phyloP scores from a whole-genome alignment of 2,888 invertebrate species.

The Caenorhabditis parvicauda region DNA sequence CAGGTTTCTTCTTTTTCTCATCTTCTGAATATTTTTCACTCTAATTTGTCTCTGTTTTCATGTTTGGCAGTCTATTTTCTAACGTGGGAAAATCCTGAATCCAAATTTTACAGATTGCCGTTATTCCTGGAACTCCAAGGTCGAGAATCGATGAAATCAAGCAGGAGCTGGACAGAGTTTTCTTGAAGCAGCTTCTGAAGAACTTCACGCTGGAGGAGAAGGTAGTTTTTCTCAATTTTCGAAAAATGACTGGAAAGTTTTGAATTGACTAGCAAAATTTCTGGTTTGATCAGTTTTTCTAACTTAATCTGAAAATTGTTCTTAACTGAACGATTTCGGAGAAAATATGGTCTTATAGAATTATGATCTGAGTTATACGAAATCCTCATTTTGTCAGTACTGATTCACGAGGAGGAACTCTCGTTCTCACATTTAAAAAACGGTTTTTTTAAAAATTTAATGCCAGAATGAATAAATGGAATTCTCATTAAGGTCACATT shows the following conservation, averaged over 20 bases:
- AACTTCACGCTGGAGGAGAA: slow-evolving; percentile 49
- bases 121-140: slow-evolving; percentile 31
- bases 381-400: too few species aligned
- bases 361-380: too few species aligned
- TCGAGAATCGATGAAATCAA: slow-evolving; percentile 51
- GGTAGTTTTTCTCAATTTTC: slow-evolving; percentile 8
- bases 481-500: neutral
- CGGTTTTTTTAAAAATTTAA: slow-evolving; percentile 8
- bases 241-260: too few species aligned
- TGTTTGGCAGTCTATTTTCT: too few species aligned
- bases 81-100: neutral
- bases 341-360: too few species aligned
- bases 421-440: too few species aligned
- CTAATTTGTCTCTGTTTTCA: too few species aligned
- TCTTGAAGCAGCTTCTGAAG: slow-evolving; percentile 71
- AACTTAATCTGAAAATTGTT: too few species aligned
- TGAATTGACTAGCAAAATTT: neutral
- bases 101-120: slow-evolving; percentile 25
- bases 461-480: neutral
- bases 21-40: slow-evolving; percentile 1
- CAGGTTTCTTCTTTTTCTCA: slow-evolving; percentile 67
- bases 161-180: slow-evolving; percentile 76
- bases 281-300: neutral
- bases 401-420: too few species aligned
- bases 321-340: too few species aligned